phyloP scores from a whole-genome alignment of 2,113 vertebrate species.

The Pollachius pollachius region DNA sequence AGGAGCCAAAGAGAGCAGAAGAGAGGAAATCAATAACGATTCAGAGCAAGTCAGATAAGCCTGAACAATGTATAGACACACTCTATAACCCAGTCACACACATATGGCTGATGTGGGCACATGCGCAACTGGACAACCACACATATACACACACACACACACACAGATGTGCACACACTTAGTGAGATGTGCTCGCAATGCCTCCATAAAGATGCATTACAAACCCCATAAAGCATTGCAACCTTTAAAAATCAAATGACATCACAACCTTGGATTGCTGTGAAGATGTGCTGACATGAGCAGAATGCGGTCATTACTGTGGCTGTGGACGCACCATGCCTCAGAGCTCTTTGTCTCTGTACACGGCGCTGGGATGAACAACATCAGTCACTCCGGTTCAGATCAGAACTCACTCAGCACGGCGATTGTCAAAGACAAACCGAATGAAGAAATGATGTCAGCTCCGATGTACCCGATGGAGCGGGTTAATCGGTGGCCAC shows the following conservation, averaged over 20 bases:
- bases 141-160: background rate
- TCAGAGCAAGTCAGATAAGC: constrained; percentile 79
- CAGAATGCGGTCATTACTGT: constrained; percentile 62
- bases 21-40: constrained; percentile 77
- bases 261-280: constrained; percentile 72
- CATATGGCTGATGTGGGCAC: constrained; percentile 33
- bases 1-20: constrained; percentile 69
- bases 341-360: constrained; percentile 55
- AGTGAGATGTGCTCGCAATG: constrained; percentile 43
- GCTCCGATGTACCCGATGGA: no score
- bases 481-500: no score
- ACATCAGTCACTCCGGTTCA: no score
- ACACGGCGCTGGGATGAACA: no score
- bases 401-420: no score
- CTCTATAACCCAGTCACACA: constrained; percentile 77
- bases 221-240: constrained; percentile 65
- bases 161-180: constrained; percentile 6
- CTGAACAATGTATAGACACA: constrained; percentile 78
- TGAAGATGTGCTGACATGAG: constrained; percentile 71
- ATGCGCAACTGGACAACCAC: constrained; percentile 17
- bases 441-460: no score
- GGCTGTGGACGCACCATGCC: constrained; percentile 39
- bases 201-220: constrained; percentile 64
- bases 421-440: no score
- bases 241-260: constrained; percentile 74